Evolutionary conservation across 2,113 vertebrate genomes (phyloP).

Genomic region (Thunnus thynnus): DNA sequence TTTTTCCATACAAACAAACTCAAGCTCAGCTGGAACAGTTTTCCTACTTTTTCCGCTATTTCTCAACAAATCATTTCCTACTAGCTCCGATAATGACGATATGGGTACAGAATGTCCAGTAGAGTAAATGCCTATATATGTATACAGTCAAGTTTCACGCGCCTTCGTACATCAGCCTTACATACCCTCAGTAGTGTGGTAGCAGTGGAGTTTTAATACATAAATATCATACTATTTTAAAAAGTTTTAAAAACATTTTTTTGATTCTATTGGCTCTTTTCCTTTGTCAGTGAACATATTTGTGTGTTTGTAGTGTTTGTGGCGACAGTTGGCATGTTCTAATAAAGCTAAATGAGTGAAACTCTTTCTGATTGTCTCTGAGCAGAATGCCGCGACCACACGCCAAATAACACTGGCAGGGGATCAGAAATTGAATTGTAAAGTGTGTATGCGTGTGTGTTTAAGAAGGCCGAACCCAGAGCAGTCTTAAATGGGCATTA

Average conservation of each 20-base stretch:
- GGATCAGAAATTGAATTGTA: slow-evolving; percentile 18
- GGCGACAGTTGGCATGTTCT: slow-evolving; percentile 43
- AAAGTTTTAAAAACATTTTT: slow-evolving; percentile 46
- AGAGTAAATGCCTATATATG: slow-evolving; percentile 58
- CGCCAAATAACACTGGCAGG: slow-evolving; percentile 28
- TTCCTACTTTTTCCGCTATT: slow-evolving; percentile 13
- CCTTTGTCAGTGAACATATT: slow-evolving; percentile 45
- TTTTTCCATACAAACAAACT: slow-evolving; percentile 8
- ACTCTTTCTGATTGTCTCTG: slow-evolving; percentile 67
- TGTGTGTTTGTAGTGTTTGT: slow-evolving; percentile 18
- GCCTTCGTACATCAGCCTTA: slow-evolving; percentile 29
- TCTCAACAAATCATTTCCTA: slow-evolving; percentile 33
- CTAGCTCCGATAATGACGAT: slow-evolving; percentile 29
- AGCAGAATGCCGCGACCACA: slow-evolving; percentile 29
- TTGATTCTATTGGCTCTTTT: slow-evolving; percentile 71
- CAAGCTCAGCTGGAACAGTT: slow-evolving; percentile 2
- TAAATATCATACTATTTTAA: slow-evolving; percentile 63
- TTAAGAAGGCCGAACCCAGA: slow-evolving; percentile 18
- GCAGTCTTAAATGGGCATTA: slow-evolving; percentile 42
- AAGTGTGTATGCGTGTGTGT: slow-evolving; percentile 14
- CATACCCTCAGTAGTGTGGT: slow-evolving; percentile 66
- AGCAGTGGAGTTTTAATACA: slow-evolving; percentile 59
- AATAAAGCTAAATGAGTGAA: slow-evolving; percentile 59
- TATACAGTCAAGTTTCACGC: slow-evolving; percentile 50
- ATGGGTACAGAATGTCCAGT: slow-evolving; percentile 46